Base-by-base conservation (phyloP, 2,797 vertebrate genomes). In the Nyctibius grandis region DNA sequence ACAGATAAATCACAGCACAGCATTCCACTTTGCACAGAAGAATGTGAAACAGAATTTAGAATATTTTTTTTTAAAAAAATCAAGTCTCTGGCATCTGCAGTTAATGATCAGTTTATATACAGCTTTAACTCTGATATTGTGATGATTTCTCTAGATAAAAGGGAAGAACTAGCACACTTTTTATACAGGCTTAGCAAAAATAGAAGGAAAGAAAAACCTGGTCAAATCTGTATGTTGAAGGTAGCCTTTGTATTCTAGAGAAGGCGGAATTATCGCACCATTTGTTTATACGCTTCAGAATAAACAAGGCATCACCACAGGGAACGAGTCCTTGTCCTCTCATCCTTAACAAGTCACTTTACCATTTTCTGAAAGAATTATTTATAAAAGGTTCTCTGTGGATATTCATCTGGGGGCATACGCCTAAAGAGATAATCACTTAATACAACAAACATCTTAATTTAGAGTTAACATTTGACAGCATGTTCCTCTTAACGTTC, bases 361-460 rank as follows among this genome's bases (percentile, higher is more conserved):
- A 82, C 77, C 7, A 75, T 90, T 84, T 96, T 84, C 68, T 89
- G 68, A 87, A 95, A 93, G n/a, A 94, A 96, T 86, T 96, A 93
- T 91, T 94, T 93, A 88, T 94, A 85, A 69, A 97, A 95, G 47
- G 80, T 70, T 87, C 61, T 91, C 31, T 54, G 16, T 12, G 70
- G 83, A 91, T 90, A 92, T 56, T 65, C 36, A 91, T 89, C 63
- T 85, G 76, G 15, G 36, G 78, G n/a, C 63, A 93, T 42, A 77
- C 0, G 5, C 73, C 78, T 86, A 81, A 93, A 91, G 60, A 93
- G 70, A 88, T 69, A 94, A 93, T 88, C 47, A 76, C 42, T 87
- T 94, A 91, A 86, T 83, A 72, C 23, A 91, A 75, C 51, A 93
- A 93, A 89, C 68, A 78, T 83, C 74, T 85, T 88, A 74, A 92